Percentiles rank a stretch among this genome's conserved stretches.
Evolutionary conservation across 1,140 invertebrate species (phyloP).

Genomic region (Tetragnatha versicolor): DNA sequence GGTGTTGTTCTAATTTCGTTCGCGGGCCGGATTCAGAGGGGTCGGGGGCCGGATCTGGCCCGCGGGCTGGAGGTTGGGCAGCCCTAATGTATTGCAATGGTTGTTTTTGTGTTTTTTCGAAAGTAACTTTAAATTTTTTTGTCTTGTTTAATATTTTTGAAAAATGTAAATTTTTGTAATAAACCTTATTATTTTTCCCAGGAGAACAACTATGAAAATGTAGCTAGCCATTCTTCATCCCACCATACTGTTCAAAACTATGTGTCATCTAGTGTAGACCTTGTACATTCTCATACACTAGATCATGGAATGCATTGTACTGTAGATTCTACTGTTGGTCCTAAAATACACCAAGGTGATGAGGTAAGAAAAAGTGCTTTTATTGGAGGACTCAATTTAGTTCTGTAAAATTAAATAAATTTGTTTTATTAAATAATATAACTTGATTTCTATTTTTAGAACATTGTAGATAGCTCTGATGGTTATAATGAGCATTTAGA

Average conservation of each 20-base stretch:
- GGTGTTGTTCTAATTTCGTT: too few species aligned
- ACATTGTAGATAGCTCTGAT: conserved; percentile 52
- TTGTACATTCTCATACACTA: conserved; percentile 45
- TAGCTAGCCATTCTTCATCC: conserved; percentile 29
- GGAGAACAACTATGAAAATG: conserved; percentile 41
- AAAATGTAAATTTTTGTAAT: too few species aligned
- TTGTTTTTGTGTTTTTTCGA: not conserved
- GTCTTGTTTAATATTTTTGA: not conserved
- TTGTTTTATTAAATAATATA: not conserved
- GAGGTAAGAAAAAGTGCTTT: conserved; percentile 9
- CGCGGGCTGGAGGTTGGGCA: too few species aligned
- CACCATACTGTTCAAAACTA: conserved; percentile 48
- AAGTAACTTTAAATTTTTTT: not conserved
- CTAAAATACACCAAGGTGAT: conserved; percentile 49
- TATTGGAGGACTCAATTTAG: not conserved
- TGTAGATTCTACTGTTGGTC: conserved; percentile 52
- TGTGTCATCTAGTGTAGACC: conserved; percentile 52
- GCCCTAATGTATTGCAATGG: not conserved
- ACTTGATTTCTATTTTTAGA: conserved; percentile 31
- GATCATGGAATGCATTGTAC: conserved; percentile 53
- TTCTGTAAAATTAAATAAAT: not conserved
- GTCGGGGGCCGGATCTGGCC: too few species aligned
- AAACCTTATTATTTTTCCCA: not conserved
- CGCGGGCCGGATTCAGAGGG: too few species aligned
- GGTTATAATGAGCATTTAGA: conserved; percentile 44